A percentile compares a stretch with the other conserved stretches of the same genome.
These are phyloP conservation scores for Trissonchulus sp. DNA, from an alignment of 2,888 invertebrate species.

Conservation along the genomic window DNA sequence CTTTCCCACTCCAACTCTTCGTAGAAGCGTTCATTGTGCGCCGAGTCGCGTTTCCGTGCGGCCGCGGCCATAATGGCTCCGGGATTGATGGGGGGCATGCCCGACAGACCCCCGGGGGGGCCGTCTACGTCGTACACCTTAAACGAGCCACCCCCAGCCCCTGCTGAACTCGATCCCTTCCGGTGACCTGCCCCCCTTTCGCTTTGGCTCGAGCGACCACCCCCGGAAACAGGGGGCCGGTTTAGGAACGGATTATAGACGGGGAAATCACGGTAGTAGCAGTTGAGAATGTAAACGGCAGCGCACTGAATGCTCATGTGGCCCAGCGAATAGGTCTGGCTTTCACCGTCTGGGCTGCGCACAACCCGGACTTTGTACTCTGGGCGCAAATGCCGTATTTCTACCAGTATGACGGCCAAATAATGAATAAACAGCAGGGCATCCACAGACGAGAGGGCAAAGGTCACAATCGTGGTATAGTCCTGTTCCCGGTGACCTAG, in stretches of 20 bases:
- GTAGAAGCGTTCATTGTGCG: slow-evolving; percentile 93
- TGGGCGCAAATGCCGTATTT: slow-evolving; percentile 83
- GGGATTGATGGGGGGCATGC: slow-evolving; percentile 58
- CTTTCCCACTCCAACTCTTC: slow-evolving; percentile 80
- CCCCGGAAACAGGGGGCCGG: slow-evolving; percentile 63
- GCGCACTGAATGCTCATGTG: slow-evolving; percentile 82
- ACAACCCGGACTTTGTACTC: slow-evolving; percentile 68
- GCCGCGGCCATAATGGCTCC: slow-evolving; percentile 67
- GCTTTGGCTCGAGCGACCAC: slow-evolving; percentile 35
- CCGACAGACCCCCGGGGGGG: slow-evolving; percentile 40
- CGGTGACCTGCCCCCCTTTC: not conserved
- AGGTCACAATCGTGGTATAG: slow-evolving; percentile 67
- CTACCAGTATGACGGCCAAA: slow-evolving; percentile 81
- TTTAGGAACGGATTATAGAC: slow-evolving; percentile 94
- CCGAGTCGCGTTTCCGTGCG: slow-evolving; percentile 76
- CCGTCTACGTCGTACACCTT: slow-evolving; percentile 94
- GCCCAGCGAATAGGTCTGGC: slow-evolving; percentile 71
- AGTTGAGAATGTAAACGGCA: slow-evolving; percentile 85
- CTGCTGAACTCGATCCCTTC: slow-evolving; percentile 17
- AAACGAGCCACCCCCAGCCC: slow-evolving; percentile 59
- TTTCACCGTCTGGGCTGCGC: slow-evolving; percentile 89
- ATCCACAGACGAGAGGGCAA: slow-evolving; percentile 85
- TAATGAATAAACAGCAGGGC: slow-evolving; percentile 90
- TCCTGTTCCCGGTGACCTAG: slow-evolving; percentile 52
- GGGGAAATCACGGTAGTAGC: slow-evolving; percentile 90